These are phyloP conservation scores for Fulica atra DNA, from an alignment of 2,113 vertebrate species.

Conservation along the genomic window DNA sequence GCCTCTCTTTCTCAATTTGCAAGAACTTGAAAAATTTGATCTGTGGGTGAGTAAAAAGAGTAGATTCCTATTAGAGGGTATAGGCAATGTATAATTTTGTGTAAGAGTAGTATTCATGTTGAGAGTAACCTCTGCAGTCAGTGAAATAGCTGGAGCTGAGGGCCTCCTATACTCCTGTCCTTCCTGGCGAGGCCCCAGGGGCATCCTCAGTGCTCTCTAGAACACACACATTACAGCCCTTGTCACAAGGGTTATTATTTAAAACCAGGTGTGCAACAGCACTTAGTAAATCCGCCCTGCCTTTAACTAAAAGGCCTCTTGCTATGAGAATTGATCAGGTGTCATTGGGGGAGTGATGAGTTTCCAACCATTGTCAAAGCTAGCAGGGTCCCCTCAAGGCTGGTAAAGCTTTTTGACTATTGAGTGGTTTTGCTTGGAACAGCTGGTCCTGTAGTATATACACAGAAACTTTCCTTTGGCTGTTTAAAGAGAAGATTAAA, in stretches of 20 bases:
- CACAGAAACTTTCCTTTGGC: not conserved
- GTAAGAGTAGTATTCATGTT: not conserved
- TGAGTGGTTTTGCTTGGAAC: not conserved
- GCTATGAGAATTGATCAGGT: not conserved
- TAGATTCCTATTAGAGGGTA: not conserved
- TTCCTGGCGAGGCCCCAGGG: not conserved
- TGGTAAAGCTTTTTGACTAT: not conserved
- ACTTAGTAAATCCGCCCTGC: not conserved
- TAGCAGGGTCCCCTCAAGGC: not conserved
- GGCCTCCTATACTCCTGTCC: not conserved
- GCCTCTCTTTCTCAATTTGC: not conserved
- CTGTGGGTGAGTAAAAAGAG: not conserved
- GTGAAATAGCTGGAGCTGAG: not conserved
- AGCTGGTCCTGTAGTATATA: not conserved
- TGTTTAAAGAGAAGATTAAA: slow-evolving; percentile 23
- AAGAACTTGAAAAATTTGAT: not conserved
- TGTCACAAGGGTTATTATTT: not conserved
- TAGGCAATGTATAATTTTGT: not conserved
- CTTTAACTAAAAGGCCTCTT: not conserved
- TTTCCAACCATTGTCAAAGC: not conserved
- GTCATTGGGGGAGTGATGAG: not conserved
- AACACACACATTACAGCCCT: not conserved
- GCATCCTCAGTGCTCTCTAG: not conserved
- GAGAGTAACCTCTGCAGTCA: not conserved
- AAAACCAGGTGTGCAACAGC: not conserved